Base-by-base conservation (phyloP, 2,113 vertebrate species). In the Rafetus swinhoei region DNA sequence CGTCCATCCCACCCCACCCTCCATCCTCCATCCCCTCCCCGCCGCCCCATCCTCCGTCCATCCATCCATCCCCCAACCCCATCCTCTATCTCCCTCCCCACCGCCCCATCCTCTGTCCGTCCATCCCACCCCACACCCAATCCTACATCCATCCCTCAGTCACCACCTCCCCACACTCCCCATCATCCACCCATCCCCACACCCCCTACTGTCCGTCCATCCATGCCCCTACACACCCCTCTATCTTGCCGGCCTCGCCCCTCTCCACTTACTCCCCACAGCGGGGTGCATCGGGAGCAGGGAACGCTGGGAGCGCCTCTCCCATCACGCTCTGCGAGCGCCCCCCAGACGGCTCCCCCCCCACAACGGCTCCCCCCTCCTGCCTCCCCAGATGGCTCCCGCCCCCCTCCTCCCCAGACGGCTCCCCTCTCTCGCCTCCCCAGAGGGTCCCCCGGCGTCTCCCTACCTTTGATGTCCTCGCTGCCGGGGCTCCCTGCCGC, bases 391-490 rank as follows among this genome's bases (percentile, higher is more conserved):
- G 57, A 7, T n/a, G 24, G 7, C 16, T 65, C 57, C 57, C 55
- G 79, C 52, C 65, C 27, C 19, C 9, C 19, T 14, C 6, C 9
- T 45, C 39, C 39, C 24, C 56, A 74, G 59, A 5, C 21, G 24
- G 7, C 18, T 65, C 55, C 57, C 45, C 76, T 52, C 65, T 22
- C 19, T 9, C n/a, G n/a, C 21, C 18, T 4, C 9, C 21, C 2
- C 11, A 50, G 22, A 82, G 29, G 39, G 45, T 24, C 25, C 62
- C 6, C 32, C 54, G 45, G 39, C 18, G 22, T 9, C 85, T 54
- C 59, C 95, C 97, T 94, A 98, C 98, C 98, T 97, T 98, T 98
- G 96, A 98, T 98, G 92, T 98, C 97, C 84, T 97, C 97, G 91
- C 96, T 97, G 93, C 96, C 95, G 90, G 95, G 96, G 93, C 62